Evolutionary conservation across 1,140 invertebrate genomes (phyloP).

Genomic region (Cataglyphis hispanica): DNA sequence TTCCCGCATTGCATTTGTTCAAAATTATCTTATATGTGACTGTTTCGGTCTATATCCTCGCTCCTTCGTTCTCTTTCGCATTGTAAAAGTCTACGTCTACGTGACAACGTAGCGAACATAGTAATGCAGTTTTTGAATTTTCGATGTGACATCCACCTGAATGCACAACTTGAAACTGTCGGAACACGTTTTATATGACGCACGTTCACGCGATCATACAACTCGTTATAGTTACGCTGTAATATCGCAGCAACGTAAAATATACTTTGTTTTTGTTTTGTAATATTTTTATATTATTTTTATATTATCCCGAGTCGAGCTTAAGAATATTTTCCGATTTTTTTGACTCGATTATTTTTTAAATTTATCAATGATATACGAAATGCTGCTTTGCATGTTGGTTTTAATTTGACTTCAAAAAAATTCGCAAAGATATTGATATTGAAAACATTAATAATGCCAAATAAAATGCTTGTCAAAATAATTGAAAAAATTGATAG

Average conservation of each 20-base stretch:
- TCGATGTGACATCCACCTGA: conserved; percentile 16
- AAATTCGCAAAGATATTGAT: conserved; percentile 7
- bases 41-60: not conserved
- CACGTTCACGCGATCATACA: not conserved
- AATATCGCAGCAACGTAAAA: not conserved
- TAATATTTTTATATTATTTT: not conserved
- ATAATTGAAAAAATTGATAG: not conserved
- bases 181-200: not conserved
- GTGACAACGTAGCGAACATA: not conserved
- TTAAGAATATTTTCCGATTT: not conserved
- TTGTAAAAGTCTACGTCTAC: not conserved
- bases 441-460: not conserved
- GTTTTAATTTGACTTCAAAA: not conserved
- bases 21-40: conserved; percentile 19
- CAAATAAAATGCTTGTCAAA: not conserved
- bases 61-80: not conserved
- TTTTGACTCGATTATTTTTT: too few species aligned
- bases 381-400: not conserved
- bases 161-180: conserved; percentile 16
- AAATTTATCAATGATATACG: not conserved
- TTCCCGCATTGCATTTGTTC: not conserved
- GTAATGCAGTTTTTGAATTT: conserved; percentile 42
- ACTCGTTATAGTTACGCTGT: not conserved
- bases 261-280: not conserved
- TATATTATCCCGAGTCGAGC: not conserved